Conservation (phyloP, 2,797 vertebrate genomes). For the Carapus acus region DNA sequence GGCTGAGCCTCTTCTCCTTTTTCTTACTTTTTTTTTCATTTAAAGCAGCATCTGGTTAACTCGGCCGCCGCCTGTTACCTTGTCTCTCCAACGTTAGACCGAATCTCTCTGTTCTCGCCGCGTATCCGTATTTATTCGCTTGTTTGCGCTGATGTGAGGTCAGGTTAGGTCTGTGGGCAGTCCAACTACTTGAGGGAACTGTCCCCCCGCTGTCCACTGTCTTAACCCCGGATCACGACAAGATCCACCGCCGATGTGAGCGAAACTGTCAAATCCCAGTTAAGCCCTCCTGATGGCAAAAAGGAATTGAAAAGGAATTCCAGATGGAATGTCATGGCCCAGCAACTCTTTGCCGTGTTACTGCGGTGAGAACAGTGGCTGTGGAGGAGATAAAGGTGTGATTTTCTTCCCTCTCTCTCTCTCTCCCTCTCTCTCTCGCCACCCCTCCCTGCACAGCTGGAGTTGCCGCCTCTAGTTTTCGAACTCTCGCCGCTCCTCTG, state of each 20-base stretch:
- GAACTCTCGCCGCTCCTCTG: constrained; percentile 44
- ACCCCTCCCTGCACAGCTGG: background rate
- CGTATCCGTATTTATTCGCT: no score
- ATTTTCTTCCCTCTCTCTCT: constrained; percentile 20
- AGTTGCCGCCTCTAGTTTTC: constrained; percentile 32
- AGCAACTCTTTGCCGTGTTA: constrained; percentile 2
- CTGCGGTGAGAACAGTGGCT: constrained; percentile 17
- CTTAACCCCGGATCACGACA: constrained; percentile 1
- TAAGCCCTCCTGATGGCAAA: background rate
- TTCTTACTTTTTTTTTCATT: no score
- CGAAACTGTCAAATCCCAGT: background rate
- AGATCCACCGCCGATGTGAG: background rate
- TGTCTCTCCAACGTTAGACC: no score
- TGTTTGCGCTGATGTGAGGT: no score
- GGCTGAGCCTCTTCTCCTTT: no score
- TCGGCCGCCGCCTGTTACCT: no score
- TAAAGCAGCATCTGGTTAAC: no score
- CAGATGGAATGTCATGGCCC: background rate
- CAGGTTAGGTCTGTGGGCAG: no score
- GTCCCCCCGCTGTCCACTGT: no score
- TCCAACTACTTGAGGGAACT: no score
- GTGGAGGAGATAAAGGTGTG: constrained; percentile 35
- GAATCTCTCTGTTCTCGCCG: no score
- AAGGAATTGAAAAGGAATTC: background rate
- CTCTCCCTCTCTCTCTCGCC: no score